Percentiles rank a stretch among this genome's conserved stretches.
phyloP scores from a whole-genome alignment of 2,888 invertebrate genomes.

The Cataglyphis albicans region DNA sequence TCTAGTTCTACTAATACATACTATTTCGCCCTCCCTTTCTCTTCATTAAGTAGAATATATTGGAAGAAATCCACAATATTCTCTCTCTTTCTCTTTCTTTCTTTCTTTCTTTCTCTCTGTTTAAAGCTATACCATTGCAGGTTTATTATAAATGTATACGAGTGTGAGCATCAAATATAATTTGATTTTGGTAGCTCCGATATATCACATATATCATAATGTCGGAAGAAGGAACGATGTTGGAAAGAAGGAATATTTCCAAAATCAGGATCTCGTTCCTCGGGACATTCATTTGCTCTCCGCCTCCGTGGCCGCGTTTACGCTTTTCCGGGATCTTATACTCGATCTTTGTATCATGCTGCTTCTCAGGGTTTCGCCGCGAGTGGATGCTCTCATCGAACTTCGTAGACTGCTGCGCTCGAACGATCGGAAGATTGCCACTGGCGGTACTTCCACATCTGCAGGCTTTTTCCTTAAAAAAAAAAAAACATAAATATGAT shows the following conservation, averaged over 20 bases:
- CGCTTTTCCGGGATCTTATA: constrained; percentile 85
- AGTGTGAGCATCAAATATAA: neutral
- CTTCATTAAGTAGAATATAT: neutral
- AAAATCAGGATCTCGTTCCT: neutral
- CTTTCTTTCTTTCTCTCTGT: neutral
- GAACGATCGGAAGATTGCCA: constrained; percentile 77
- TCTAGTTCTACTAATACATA: constrained; percentile 1
- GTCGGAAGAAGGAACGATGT: neutral
- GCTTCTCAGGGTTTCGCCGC: constrained; percentile 90
- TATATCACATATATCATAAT: constrained; percentile 20
- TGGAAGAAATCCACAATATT: neutral
- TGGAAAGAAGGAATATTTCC: neutral
- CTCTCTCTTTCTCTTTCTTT: too few relatives aligned
- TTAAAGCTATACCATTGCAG: neutral
- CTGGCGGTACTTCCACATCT: constrained; percentile 81
- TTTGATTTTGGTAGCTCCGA: constrained; percentile 42
- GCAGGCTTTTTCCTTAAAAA: constrained; percentile 82
- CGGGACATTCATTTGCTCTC: constrained; percentile 63
- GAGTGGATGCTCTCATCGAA: constrained; percentile 88
- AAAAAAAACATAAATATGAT: neutral
- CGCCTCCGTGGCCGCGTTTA: constrained; percentile 76
- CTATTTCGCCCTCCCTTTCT: constrained; percentile 2
- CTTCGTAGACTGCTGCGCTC: constrained; percentile 85
- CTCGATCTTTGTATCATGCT: constrained; percentile 87
- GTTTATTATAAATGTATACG: neutral